phyloP scores from a whole-genome alignment of 2,113 vertebrate species.

The Chloropsis hardwickii region DNA sequence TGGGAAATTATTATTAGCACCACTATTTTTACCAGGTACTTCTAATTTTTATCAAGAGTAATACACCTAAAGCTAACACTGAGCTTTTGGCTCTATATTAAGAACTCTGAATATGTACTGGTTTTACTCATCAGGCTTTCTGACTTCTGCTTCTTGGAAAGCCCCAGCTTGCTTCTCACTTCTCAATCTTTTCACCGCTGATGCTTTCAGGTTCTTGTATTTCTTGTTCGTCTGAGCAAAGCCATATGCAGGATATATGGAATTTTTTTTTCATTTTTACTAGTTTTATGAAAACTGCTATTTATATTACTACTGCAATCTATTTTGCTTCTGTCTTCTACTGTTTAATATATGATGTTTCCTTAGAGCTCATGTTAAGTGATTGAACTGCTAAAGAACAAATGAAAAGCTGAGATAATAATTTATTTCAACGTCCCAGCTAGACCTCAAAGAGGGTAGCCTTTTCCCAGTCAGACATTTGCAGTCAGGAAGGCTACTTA shows the following conservation, averaged over 20 bases:
- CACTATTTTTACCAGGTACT: background rate
- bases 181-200: background rate
- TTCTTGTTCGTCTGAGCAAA: background rate
- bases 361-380: background rate
- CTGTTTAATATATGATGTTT: background rate
- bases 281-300: background rate
- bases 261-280: background rate
- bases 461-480: background rate
- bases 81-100: background rate
- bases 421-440: background rate
- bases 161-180: background rate
- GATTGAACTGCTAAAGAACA: background rate
- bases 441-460: background rate
- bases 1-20: background rate
- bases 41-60: background rate
- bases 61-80: background rate
- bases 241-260: background rate
- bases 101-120: background rate
- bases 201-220: background rate
- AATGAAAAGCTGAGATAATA: background rate
- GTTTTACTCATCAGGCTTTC: background rate
- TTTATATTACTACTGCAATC: background rate
- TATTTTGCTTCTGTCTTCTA: background rate
- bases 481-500: background rate
- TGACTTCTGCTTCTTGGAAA: constrained; percentile 8